A percentile compares a stretch with the other conserved stretches of the same genome.
These are phyloP conservation scores for Linepithema humile DNA, from an alignment of 1,140 invertebrate species.

Conservation along the genomic window DNA sequence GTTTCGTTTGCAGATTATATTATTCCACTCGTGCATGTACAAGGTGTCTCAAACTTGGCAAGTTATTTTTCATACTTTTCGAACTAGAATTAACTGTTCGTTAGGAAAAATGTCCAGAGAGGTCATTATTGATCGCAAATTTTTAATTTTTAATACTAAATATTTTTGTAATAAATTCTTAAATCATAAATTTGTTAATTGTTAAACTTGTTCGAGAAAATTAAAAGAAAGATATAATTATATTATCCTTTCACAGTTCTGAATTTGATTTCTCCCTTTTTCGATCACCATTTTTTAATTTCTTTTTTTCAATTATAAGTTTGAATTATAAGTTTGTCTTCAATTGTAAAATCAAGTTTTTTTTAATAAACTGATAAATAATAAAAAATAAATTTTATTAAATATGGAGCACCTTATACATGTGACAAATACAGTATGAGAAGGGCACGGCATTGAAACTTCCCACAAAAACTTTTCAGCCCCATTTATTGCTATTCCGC, in stretches of 20 bases:
- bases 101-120: neutral
- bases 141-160: neutral
- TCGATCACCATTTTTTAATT: too few species aligned
- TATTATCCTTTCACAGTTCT: too few species aligned
- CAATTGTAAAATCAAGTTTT: neutral
- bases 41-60: neutral
- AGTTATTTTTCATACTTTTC: neutral
- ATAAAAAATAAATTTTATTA: neutral
- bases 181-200: neutral
- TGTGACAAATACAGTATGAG: neutral
- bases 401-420: neutral
- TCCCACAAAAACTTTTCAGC: slow-evolving; percentile 39
- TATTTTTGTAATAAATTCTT: neutral
- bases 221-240: too few species aligned
- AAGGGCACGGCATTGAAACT: slow-evolving; percentile 10
- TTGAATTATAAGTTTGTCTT: too few species aligned
- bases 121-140: neutral
- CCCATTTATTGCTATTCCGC: slow-evolving; percentile 50
- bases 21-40: neutral
- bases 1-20: neutral
- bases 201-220: too few species aligned
- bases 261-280: too few species aligned
- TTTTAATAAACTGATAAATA: neutral
- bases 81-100: neutral
- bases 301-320: too few species aligned